phyloP scores from a whole-genome alignment of 1,140 invertebrate genomes.

The Tachypleus tridentatus region DNA sequence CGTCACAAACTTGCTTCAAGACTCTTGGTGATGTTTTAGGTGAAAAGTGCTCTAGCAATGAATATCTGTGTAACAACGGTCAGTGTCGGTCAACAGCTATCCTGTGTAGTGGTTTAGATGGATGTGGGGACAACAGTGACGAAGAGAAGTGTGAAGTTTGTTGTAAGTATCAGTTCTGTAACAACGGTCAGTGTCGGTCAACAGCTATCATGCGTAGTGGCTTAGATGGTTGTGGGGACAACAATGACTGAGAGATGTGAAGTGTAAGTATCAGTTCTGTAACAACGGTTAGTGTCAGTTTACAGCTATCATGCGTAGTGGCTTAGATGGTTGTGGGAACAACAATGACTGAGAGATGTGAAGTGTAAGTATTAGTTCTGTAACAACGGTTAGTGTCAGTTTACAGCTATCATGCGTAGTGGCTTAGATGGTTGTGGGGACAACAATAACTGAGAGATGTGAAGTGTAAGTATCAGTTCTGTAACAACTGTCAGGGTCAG shows the following conservation, averaged over 20 bases:
- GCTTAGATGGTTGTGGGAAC: too few relatives aligned
- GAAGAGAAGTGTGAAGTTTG: constrained; percentile 70
- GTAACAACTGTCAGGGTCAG: background rate
- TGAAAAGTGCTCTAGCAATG: constrained; percentile 35
- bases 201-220: constrained; percentile 75
- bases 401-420: constrained; percentile 70
- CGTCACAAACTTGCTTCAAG: too few relatives aligned
- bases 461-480: constrained; percentile 58
- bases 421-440: constrained; percentile 80
- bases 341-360: too few relatives aligned
- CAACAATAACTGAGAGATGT: constrained; percentile 71
- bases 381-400: constrained; percentile 71
- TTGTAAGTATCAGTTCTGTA: constrained; percentile 51
- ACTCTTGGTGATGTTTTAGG: background rate
- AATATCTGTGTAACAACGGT: constrained; percentile 68
- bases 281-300: too few relatives aligned
- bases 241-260: too few relatives aligned
- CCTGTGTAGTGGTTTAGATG: constrained; percentile 71
- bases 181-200: constrained; percentile 33
- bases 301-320: too few relatives aligned
- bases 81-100: constrained; percentile 73
- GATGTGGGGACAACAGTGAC: constrained; percentile 78
- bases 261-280: too few relatives aligned
- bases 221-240: constrained; percentile 76
- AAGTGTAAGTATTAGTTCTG: too few relatives aligned